Evolutionary conservation across 1,140 invertebrate genomes (phyloP), one percentile per base, ranked within the genome.

Genomic region (Microplitis demolitor): DNA sequence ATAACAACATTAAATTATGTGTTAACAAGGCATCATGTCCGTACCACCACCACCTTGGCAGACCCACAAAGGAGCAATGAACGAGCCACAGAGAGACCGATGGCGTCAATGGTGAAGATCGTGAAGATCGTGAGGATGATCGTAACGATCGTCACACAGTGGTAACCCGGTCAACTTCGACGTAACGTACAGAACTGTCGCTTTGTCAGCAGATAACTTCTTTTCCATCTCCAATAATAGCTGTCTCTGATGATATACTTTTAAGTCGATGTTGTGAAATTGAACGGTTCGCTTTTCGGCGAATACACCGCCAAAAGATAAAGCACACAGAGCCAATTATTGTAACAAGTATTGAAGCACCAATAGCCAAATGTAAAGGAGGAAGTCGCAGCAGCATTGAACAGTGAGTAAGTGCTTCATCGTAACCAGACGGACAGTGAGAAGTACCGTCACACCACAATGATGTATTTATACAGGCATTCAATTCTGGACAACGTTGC

Each of bases 201-300:
- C 91, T 94, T 90, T 94, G 94, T 96, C 94, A 96, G 94, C 94
- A 95, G 90, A 95, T 94, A 87, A 95, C 92, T 87, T 95, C 94
- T 85, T 95, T 94, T 77, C 93, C 92, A 77, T 93, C 39, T 45
- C 39, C 93, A 80, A 94, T 91, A 75, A 93, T 92, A 69, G 92
- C 92, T 66, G 92, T 93, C 85, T 93, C 93, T 75, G 91, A 93
- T 71, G 91, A 92, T 11, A 94, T 87, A 75, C 92, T 93, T 80
- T 94, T 93, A 45, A 94, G 88, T 3, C 93, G 89, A 71, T 93
- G 92, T 79, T 94, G 92, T 13, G 93, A 89, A 54, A 93, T 92
- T 13, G 92, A 93, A 1, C 88, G 83, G 64, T 80, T 83, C 4
- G 85, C 83, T 66, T 91, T 89, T 58, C 91, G 89, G 64, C 91